Base-by-base conservation (phyloP, 2,888 invertebrate genomes). In the Keiferia lycopersicella region DNA sequence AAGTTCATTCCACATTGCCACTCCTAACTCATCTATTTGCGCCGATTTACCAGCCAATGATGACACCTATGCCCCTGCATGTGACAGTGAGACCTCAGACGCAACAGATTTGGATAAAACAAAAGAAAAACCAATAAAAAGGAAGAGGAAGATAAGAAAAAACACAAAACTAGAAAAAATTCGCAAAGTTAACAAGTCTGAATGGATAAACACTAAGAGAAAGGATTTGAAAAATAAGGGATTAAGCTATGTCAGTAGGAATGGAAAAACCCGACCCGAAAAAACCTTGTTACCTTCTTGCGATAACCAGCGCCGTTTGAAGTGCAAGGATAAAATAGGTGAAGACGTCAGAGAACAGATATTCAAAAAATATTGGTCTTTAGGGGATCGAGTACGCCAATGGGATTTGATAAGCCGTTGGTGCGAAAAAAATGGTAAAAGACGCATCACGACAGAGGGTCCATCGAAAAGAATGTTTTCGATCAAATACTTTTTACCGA, bases 351-450 rank as follows among this genome's bases (percentile, higher is more conserved):
- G 61, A 61, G 4, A 30, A 50, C 39, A 30, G 12, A 26, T 48
- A 7, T 61, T 61, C 16, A 34, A 30, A 50, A 26, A 26, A 50
- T 61, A 38, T 61, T 61, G 61, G 61, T 34, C 22, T n/a, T 34
- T 61, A 4, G 61, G 50, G 16, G 50, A 61, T 50, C 48, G 61
- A 10, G 48, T 30, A 10, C n/a, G 14, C 30, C 50, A 61, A 30
- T 61, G 61, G 61, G 34, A 50, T 50, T 50, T 48, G 2, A 6
- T 48, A 48, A 48, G 8, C 16, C 48, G 48, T 7, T 48, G 48
- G 18, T 61, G 34, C 48, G 22, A 39, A 7, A 26, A 11, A 20
- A 22, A 12, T 14, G 16, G 48, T 50, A 61, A 38, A 34, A 61
- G 51, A 61, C n/a, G 61, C 0, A 26, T 48, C 4, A 30, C 30